phyloP scores from a whole-genome alignment of 2,113 vertebrate species.

The Leptodactylus fuscus region DNA sequence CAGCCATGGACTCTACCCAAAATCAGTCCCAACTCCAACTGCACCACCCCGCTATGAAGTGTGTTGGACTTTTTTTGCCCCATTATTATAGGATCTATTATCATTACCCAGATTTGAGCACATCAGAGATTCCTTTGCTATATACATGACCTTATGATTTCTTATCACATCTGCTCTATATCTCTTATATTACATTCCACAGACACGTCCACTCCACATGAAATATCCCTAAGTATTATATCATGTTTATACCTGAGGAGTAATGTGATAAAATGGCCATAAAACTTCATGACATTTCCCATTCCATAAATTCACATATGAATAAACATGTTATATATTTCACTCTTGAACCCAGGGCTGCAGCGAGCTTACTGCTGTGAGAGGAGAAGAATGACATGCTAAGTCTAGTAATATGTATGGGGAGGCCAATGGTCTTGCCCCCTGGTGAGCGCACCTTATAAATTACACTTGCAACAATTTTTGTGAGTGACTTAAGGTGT shows the following conservation, averaged over 20 bases:
- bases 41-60: too few relatives aligned
- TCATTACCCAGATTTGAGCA: neutral
- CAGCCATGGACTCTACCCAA: too few relatives aligned
- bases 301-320: neutral
- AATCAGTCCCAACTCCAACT: too few relatives aligned
- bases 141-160: neutral
- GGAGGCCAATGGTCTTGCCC: too few relatives aligned
- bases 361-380: too few relatives aligned
- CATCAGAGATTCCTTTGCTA: neutral
- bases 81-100: neutral
- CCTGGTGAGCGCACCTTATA: too few relatives aligned
- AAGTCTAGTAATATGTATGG: too few relatives aligned
- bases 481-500: too few relatives aligned
- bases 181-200: neutral
- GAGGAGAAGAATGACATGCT: too few relatives aligned
- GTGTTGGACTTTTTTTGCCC: neutral
- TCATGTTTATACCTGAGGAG: neutral
- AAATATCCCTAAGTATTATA: neutral
- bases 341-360: neutral
- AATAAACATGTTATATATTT: neutral
- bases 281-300: neutral
- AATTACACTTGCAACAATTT: too few relatives aligned
- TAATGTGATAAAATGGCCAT: neutral
- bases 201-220: neutral
- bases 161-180: neutral